A percentile compares a stretch with the other conserved stretches of the same genome.
Evolutionary conservation across 2,888 invertebrate genomes (phyloP).

Genomic region (Isotomurus palustris): DNA sequence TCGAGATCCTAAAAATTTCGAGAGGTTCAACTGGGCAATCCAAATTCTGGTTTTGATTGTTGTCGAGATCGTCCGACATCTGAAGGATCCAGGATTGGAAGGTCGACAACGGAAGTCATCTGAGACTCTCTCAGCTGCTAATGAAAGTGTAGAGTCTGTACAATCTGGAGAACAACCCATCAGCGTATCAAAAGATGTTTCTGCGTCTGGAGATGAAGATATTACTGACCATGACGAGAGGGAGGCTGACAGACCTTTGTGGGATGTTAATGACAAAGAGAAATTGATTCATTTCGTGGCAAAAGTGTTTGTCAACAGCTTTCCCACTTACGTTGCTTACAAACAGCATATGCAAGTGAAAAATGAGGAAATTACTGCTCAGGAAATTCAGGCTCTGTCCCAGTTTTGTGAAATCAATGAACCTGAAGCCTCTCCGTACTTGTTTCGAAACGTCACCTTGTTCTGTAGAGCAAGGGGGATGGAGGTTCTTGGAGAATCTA

Average conservation of each 20-base stretch:
- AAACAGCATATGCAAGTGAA: constrained; percentile 78
- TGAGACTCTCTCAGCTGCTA: constrained; percentile 6
- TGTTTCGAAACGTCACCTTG: constrained; percentile 84
- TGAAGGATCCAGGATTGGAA: constrained; percentile 48
- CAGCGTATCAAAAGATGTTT: constrained; percentile 13
- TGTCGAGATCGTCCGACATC: constrained; percentile 73
- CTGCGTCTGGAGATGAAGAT: constrained; percentile 19
- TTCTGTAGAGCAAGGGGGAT: constrained; percentile 88
- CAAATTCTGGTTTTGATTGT: constrained; percentile 80
- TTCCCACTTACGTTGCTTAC: constrained; percentile 70
- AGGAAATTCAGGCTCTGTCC: constrained; percentile 73
- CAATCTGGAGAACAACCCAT: constrained; percentile 12
- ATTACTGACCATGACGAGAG: constrained; percentile 13
- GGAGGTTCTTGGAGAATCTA: constrained; percentile 78
- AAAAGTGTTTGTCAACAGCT: constrained; percentile 82
- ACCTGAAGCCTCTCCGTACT: constrained; percentile 84
- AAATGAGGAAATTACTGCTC: constrained; percentile 74
- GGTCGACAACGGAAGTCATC: not conserved
- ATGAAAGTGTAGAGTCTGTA: no score
- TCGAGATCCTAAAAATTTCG: constrained; percentile 86
- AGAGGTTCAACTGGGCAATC: constrained; percentile 80
- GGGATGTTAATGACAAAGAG: constrained; percentile 80
- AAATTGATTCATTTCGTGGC: constrained; percentile 81
- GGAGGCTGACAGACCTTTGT: constrained; percentile 49
- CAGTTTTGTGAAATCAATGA: constrained; percentile 88